These are phyloP conservation scores for Bradynema listronoti DNA, from an alignment of 1,140 invertebrate species.

Conservation along the genomic window DNA sequence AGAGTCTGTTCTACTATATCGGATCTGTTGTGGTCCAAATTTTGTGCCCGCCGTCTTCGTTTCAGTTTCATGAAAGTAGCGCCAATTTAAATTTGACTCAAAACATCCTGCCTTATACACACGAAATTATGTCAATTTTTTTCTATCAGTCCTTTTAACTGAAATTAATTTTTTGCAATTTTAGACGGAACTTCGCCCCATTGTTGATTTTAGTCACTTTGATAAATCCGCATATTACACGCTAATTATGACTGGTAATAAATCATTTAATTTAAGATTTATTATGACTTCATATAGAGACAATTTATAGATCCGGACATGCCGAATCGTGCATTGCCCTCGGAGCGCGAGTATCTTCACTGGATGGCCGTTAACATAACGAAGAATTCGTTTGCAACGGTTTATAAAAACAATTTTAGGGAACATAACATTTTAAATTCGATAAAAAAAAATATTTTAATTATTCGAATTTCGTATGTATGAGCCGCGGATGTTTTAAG, in stretches of 20 bases:
- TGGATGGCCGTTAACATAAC: conserved; percentile 24
- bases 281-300: not conserved
- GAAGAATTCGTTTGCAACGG: conserved; percentile 1
- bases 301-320: conserved; percentile 17
- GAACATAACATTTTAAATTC: not conserved
- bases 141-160: too few relatives aligned
- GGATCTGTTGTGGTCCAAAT: too few relatives aligned
- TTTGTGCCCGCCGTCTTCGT: too few relatives aligned
- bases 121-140: too few relatives aligned
- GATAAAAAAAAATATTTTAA: not conserved
- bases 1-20: too few relatives aligned
- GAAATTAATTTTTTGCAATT: not conserved
- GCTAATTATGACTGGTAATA: conserved; percentile 23
- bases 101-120: too few relatives aligned
- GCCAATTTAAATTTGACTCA: too few relatives aligned
- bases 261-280: not conserved
- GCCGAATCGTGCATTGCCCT: conserved; percentile 18
- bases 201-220: conserved; percentile 1
- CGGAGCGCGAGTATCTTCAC: conserved; percentile 20
- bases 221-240: conserved; percentile 21
- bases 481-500: not conserved
- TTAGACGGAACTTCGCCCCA: conserved; percentile 14
- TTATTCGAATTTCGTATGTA: not conserved
- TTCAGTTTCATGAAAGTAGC: too few relatives aligned
- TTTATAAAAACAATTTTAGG: not conserved